Percentiles rank a stretch among this genome's conserved stretches.
These are phyloP conservation scores for Calidris pygmaea DNA, from an alignment of 2,113 vertebrate species.

Conservation along the genomic window DNA sequence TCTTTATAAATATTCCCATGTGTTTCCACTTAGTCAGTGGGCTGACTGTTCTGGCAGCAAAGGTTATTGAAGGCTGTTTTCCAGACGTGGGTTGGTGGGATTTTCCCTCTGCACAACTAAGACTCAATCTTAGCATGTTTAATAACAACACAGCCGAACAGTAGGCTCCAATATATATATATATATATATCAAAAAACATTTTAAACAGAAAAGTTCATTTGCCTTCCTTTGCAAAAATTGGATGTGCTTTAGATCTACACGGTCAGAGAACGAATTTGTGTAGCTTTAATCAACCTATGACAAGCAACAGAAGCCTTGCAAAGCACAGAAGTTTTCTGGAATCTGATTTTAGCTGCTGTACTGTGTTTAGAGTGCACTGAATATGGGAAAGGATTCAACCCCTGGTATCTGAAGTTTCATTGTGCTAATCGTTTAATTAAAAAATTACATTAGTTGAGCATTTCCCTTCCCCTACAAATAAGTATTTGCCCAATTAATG, in stretches of 20 bases:
- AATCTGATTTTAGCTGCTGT: not conserved
- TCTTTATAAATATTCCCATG: conserved; percentile 62
- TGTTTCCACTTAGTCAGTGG: conserved; percentile 65
- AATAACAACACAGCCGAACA: conserved; percentile 25
- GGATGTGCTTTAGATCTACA: not conserved
- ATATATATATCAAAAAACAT: not conserved
- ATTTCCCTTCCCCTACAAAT: not conserved
- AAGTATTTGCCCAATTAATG: not conserved
- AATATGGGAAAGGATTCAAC: not conserved
- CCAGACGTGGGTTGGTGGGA: not conserved
- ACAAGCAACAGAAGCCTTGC: not conserved
- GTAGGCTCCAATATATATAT: not conserved
- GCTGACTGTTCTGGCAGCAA: conserved; percentile 33
- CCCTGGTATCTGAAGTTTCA: not conserved
- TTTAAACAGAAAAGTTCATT: conserved; percentile 4
- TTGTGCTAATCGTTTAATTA: not conserved
- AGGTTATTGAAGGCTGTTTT: conserved; percentile 42
- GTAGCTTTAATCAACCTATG: not conserved
- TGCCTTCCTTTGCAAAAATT: not conserved
- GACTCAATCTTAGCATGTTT: conserved; percentile 1
- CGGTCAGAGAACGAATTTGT: not conserved
- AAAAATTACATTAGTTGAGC: not conserved
- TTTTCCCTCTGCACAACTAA: not conserved
- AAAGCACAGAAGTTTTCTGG: not conserved
- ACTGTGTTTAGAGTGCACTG: not conserved